Evolutionary conservation across 2,888 invertebrate genomes (phyloP).

Genomic region (Chouioia cunea): DNA sequence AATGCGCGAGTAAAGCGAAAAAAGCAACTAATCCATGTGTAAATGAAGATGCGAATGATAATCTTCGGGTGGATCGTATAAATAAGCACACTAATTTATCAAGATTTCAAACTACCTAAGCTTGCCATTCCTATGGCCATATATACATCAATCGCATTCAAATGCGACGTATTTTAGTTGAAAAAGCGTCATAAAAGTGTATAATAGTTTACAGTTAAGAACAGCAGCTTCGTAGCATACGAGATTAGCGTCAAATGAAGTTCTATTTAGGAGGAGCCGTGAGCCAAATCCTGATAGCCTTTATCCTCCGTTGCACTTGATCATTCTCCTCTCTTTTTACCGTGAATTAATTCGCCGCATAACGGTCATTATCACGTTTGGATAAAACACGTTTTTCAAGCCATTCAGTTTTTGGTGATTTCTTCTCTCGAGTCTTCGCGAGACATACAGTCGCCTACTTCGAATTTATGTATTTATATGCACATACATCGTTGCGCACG

Average conservation of each 20-base stretch:
- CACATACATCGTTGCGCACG: too few species aligned
- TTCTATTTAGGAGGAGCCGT: conserved; percentile 19
- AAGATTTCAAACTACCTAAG: conserved; percentile 18
- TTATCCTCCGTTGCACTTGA: conserved; percentile 3
- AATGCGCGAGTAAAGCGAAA: background rate
- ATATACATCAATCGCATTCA: conserved; percentile 15
- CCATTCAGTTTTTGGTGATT: background rate
- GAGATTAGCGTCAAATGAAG: conserved; percentile 16
- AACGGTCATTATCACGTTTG: conserved; percentile 44
- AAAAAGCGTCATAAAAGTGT: conserved; percentile 19
- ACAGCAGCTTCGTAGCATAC: background rate
- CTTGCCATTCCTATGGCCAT: background rate
- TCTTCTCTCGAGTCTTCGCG: too few species aligned
- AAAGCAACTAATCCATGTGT: conserved; percentile 6
- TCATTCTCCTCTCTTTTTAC: conserved; percentile 2
- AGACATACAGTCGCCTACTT: too few species aligned
- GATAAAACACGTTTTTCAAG: conserved; percentile 34
- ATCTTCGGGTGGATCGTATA: conserved; percentile 2
- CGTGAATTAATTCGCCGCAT: conserved; percentile 39
- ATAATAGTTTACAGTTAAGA: conserved; percentile 36
- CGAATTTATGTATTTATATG: too few species aligned
- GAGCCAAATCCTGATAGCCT: conserved; percentile 23
- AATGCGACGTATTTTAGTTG: conserved; percentile 27
- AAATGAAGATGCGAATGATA: conserved; percentile 29
- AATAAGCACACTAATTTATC: conserved; percentile 23